Evolutionary conservation across 2,113 vertebrate genomes (phyloP), one percentile per base, ranked within the genome.

Genomic region (Dromiciops gliroides): DNA sequence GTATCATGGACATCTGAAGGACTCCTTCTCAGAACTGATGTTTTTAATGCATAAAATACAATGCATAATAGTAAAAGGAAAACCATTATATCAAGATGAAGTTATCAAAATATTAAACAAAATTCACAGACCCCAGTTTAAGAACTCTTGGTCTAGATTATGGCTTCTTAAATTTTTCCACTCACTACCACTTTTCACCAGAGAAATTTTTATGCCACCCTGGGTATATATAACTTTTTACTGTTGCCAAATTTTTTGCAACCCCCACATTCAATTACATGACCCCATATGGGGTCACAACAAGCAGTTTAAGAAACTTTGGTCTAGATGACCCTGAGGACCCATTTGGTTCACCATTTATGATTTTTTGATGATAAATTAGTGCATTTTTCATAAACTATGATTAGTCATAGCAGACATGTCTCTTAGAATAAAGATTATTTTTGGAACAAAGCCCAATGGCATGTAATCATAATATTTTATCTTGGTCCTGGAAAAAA

Each of bases 391-490:
- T 96, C 94, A 93, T 93, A 75, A 90, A 24, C 48, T 95, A 88
- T 94, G 90, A 94, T 93, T 60, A 92, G 83, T 37, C n/a, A 25
- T 90, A 75, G 47, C 91, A 92, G 92, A 93, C 53, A 94, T 92
- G 47, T 50, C 56, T 67, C 95, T 97, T 96, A 89, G 93, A 97
- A 96, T 51, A 53, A 89, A 93, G 90, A 96, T n/a, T 94, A 47
- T 92, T 67, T 67, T 26, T 26, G 1, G 16, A n/a, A 83, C 16
- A 83, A 83, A 44, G 19, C 8, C 1, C n/a, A 44, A 44, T 83
- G 60, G 12, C 37, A 19, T 75, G 60, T 75, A 7, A n/a, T 19
- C 0, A 7, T 44, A 83, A 22, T 83, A 44, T 83, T n/a, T 83
- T 5, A n/a, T 75, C 16, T 44, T 67, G 37, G 19, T 19, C 7